These are phyloP conservation scores for Cosmorhoe ocellata DNA, from an alignment of 2,888 invertebrate species.

Conservation along the genomic window DNA sequence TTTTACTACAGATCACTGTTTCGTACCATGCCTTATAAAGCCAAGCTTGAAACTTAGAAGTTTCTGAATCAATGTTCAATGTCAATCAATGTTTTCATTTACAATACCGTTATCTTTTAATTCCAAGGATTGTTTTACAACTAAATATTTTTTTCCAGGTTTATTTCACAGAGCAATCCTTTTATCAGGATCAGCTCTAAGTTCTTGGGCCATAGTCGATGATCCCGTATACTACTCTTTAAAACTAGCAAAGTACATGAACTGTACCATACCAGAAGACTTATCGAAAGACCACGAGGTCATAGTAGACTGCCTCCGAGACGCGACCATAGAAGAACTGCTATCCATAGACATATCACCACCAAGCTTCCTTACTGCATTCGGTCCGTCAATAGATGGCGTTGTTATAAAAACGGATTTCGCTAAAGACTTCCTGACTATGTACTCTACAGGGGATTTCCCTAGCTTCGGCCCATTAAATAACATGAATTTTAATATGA, in stretches of 20 bases:
- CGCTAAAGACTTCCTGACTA: slow-evolving; percentile 89
- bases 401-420: slow-evolving; percentile 95
- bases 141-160: slow-evolving; percentile 84
- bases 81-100: too few species aligned
- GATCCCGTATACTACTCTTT: slow-evolving; percentile 92
- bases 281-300: slow-evolving; percentile 90
- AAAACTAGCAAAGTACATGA: slow-evolving; percentile 90
- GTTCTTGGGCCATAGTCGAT: slow-evolving; percentile 95
- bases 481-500: slow-evolving; percentile 77
- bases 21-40: too few species aligned
- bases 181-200: slow-evolving; percentile 93
- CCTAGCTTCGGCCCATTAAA: slow-evolving; percentile 84
- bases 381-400: slow-evolving; percentile 96
- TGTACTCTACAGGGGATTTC: slow-evolving; percentile 85
- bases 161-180: slow-evolving; percentile 94
- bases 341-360: slow-evolving; percentile 89
- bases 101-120: too few species aligned
- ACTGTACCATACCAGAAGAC: slow-evolving; percentile 92
- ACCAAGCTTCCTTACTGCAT: slow-evolving; percentile 92
- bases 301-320: slow-evolving; percentile 92
- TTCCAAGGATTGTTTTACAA: too few species aligned
- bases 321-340: slow-evolving; percentile 88
- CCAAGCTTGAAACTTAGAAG: too few species aligned
- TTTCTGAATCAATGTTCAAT: too few species aligned
- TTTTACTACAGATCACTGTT: too few species aligned